These are phyloP conservation scores for Rhabdornis inornatus DNA, from an alignment of 2,113 vertebrate species.

Conservation along the genomic window DNA sequence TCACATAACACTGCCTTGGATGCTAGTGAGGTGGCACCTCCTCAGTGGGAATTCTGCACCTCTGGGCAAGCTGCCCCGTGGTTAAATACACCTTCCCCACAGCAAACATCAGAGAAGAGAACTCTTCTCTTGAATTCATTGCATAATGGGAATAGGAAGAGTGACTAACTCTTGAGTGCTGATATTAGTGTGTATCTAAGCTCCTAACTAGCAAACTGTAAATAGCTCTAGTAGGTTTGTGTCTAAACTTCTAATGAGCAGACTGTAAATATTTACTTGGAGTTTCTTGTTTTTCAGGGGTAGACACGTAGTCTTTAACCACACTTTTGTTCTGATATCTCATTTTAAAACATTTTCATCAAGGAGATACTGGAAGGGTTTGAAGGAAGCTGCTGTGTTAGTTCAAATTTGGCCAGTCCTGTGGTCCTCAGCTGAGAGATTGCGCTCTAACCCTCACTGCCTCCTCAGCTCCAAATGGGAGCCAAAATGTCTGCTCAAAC, in stretches of 20 bases:
- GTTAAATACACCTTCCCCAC: background rate
- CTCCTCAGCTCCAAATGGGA: background rate
- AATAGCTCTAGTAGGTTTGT: constrained; percentile 11
- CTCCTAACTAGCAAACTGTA: background rate
- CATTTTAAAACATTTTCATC: background rate
- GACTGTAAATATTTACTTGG: constrained; percentile 33
- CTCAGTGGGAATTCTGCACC: background rate
- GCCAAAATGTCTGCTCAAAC: background rate
- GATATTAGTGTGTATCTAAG: background rate
- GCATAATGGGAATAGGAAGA: constrained; percentile 10
- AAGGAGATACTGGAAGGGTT: background rate
- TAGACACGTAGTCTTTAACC: background rate
- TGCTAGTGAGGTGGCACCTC: background rate
- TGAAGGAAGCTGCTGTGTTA: background rate
- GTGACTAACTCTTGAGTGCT: constrained; percentile 26
- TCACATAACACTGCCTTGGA: background rate
- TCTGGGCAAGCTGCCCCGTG: background rate
- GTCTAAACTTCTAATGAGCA: background rate
- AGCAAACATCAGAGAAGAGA: background rate
- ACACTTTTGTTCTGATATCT: background rate
- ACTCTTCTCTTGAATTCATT: background rate
- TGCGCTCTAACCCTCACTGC: background rate
- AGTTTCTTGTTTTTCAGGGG: background rate
- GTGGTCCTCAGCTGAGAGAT: background rate
- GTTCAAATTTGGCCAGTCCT: background rate